Conservation (phyloP, 1,140 invertebrate species). For the Drosophila repleta region DNA sequence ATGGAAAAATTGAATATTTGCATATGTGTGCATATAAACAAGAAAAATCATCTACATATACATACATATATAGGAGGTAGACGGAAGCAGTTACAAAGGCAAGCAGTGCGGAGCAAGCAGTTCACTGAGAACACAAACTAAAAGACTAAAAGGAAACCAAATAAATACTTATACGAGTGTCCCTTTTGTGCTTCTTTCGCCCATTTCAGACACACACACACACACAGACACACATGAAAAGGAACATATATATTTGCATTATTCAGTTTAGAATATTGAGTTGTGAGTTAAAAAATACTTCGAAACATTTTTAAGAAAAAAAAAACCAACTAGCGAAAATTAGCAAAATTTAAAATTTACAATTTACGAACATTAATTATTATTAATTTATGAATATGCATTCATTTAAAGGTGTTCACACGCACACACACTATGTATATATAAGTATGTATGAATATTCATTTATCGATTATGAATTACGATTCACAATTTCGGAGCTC, state of each 20-base stretch:
- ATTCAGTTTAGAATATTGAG: conserved; percentile 59
- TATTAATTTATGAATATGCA: conserved; percentile 38
- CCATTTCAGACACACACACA: conserved; percentile 33
- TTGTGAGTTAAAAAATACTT: conserved; percentile 56
- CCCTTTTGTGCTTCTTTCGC: conserved; percentile 70
- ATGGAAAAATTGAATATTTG: conserved; percentile 54
- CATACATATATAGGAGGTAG: conserved; percentile 15
- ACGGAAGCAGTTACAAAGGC: conserved; percentile 18
- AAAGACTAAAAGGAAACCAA: conserved; percentile 70
- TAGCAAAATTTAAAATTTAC: conserved; percentile 80
- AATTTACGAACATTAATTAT: conserved; percentile 44
- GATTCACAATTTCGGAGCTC: conserved; percentile 36
- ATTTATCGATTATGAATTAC: conserved; percentile 36
- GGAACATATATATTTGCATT: conserved; percentile 26
- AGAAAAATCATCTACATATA: conserved; percentile 23
- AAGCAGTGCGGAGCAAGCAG: conserved; percentile 27
- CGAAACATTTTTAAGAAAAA: conserved; percentile 60
- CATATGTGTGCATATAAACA: conserved; percentile 36
- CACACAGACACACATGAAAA: conserved; percentile 18
- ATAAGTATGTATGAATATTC: conserved; percentile 39
- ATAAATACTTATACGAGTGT: conserved; percentile 33
- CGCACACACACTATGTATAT: conserved; percentile 37
- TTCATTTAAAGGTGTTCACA: conserved; percentile 35
- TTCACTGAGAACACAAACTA: conserved; percentile 55
- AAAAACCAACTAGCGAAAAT: conserved; percentile 72